Percentiles rank a stretch among this genome's conserved stretches.
phyloP scores from a whole-genome alignment of 1,140 invertebrate genomes.

The Anagrus nilaparvatae region DNA sequence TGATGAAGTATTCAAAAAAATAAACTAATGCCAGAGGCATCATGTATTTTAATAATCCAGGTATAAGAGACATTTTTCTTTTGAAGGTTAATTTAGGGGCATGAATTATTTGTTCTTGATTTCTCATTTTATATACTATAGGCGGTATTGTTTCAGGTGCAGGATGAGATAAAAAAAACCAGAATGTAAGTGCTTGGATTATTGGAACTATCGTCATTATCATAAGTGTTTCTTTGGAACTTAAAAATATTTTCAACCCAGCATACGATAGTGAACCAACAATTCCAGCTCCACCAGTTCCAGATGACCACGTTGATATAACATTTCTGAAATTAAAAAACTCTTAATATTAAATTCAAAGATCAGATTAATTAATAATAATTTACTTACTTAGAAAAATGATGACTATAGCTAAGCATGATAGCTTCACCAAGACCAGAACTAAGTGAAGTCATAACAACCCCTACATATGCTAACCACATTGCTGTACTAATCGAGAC shows the following conservation, averaged over 20 bases:
- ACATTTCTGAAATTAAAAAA: slow-evolving; percentile 61
- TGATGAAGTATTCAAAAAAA: slow-evolving; percentile 84
- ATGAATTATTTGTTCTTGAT: slow-evolving; percentile 34
- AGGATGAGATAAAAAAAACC: slow-evolving; percentile 44
- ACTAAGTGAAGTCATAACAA: slow-evolving; percentile 62
- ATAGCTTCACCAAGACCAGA: slow-evolving; percentile 79
- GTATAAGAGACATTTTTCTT: slow-evolving; percentile 49
- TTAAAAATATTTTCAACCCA: slow-evolving; percentile 48
- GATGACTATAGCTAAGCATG: slow-evolving; percentile 61
- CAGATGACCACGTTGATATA: slow-evolving; percentile 76
- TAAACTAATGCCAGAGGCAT: slow-evolving; percentile 72
- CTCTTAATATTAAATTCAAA: too few species aligned
- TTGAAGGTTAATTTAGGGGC: slow-evolving; percentile 35
- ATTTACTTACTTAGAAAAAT: slow-evolving; percentile 60
- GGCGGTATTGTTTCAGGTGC: slow-evolving; percentile 15
- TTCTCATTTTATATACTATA: slow-evolving; percentile 22
- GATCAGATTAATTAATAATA: too few species aligned
- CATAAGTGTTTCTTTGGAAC: slow-evolving; percentile 53
- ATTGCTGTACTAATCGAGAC: slow-evolving; percentile 52
- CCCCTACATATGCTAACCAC: slow-evolving; percentile 59
- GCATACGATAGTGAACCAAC: slow-evolving; percentile 71
- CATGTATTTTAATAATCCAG: slow-evolving; percentile 66
- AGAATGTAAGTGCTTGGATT: slow-evolving; percentile 55
- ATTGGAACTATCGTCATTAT: slow-evolving; percentile 64
- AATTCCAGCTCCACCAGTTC: slow-evolving; percentile 74